Base-by-base conservation (phyloP, 1,140 invertebrate species). In the Probaryconus sp. region DNA sequence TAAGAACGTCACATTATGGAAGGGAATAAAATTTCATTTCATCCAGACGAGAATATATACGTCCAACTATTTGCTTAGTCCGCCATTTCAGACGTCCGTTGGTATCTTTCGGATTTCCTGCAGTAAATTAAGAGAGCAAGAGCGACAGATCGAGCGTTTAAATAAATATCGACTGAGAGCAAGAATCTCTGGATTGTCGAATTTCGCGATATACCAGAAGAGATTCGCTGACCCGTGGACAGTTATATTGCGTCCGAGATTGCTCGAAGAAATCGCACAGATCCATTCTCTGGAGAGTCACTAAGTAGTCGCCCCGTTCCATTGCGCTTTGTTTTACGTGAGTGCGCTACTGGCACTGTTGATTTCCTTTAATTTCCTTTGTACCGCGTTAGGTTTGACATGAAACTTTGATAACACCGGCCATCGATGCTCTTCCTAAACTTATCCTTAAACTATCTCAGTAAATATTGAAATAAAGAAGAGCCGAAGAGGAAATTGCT, bases 351-450 rank as follows among this genome's bases (percentile, higher is more conserved):
- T 20, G 26, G 65, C 28, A 33, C 48, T 10, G 50, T 56, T 71
- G 68, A 71, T 71, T 71, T 71, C 68, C 68, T 64, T 43, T 71
- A 71, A 71, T 71, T 71, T 71, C 58, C 58, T 70, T 31, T 20
- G 16, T 11, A 30, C 43, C 7, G 50, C 42, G 13, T 11, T 48
- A 37, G 51, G 47, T 18, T 47, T 35, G 67, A 56, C 26, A 48
- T 47, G 56, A 63, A 63, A 71, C 40, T 71, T 71, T 63, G 31
- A 63, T 71, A 56, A 30, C 47, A 20, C 42, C 38, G 31, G 28
- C 37, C 45, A 14, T 26, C 31, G 31, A 26, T 33, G 63, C 50
- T 71, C 42, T 71, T 56, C 33, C 5, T 37, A 21, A 45, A 69
- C 3, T 45, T 28, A 17, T n/a, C n/a, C n/a, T n/a, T n/a, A n/a